phyloP scores from a whole-genome alignment of 2,113 vertebrate species.

The Malurus melanocephalus region DNA sequence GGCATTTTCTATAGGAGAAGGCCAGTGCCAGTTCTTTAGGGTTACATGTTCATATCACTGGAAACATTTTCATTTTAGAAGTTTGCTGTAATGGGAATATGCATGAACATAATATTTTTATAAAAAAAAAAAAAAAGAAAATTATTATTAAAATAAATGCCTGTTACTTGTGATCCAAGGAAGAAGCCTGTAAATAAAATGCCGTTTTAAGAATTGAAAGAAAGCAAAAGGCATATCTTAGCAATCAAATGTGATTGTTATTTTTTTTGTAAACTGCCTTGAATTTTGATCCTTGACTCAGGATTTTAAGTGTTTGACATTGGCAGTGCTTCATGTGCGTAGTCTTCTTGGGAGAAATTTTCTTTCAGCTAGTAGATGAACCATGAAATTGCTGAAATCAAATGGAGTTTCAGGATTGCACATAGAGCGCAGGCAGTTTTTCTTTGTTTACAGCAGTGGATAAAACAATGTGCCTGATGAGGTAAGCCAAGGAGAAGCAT shows the following conservation, averaged over 20 bases:
- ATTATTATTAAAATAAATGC: neutral
- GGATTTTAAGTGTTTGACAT: neutral
- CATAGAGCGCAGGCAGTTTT: constrained; percentile 3
- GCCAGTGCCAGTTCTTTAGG: neutral
- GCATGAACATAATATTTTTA: neutral
- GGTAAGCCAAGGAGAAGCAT: constrained; percentile 9
- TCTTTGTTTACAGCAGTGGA: constrained; percentile 45
- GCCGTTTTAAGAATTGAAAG: neutral
- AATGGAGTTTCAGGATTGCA: constrained; percentile 40
- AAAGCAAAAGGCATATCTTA: neutral
- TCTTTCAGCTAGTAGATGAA: constrained; percentile 33
- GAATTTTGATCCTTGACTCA: neutral
- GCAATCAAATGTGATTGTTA: neutral
- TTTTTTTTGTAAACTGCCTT: neutral
- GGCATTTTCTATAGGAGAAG: neutral
- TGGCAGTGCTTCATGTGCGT: neutral
- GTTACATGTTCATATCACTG: neutral
- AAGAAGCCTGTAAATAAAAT: neutral
- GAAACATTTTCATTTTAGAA: neutral
- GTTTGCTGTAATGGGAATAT: neutral
- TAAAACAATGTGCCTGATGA: constrained; percentile 38
- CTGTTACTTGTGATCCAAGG: neutral
- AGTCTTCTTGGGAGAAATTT: constrained; percentile 39
- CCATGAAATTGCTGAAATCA: constrained; percentile 61
- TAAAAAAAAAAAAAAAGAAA: no score